Percentiles rank a stretch among this genome's conserved stretches.
Evolutionary conservation across 2,888 invertebrate species (phyloP).

Genomic region (Lacanobia wlatinum): DNA sequence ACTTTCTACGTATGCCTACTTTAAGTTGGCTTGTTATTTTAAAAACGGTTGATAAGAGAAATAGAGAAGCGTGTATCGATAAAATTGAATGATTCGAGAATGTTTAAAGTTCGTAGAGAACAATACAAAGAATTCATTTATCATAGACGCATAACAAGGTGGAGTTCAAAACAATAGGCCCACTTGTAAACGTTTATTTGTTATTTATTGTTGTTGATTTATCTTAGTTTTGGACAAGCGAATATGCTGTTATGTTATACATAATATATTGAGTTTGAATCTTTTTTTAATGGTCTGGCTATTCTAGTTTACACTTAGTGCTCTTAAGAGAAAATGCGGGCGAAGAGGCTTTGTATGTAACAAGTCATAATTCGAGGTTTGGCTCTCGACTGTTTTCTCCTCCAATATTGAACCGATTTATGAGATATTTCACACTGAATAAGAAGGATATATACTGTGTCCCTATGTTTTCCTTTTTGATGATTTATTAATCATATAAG

Average conservation of each 20-base stretch:
- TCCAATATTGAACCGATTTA: too few species aligned
- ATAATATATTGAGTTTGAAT: too few species aligned
- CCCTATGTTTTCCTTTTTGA: too few species aligned
- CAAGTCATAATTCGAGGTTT: too few species aligned
- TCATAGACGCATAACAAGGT: conserved; percentile 70
- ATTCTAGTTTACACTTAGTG: neutral
- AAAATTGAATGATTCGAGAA: conserved; percentile 65
- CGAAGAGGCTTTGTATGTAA: too few species aligned
- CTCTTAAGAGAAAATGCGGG: neutral
- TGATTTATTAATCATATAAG: too few species aligned
- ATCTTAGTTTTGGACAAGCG: conserved; percentile 63
- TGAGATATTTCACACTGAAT: too few species aligned
- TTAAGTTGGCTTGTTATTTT: conserved; percentile 19
- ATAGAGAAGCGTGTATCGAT: conserved; percentile 58
- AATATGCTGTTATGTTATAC: conserved; percentile 46
- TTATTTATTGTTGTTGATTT: conserved; percentile 67
- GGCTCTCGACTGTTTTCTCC: too few species aligned
- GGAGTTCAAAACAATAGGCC: conserved; percentile 68
- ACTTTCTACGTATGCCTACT: conserved; percentile 38
- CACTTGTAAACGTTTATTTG: conserved; percentile 69
- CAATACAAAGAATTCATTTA: conserved; percentile 71
- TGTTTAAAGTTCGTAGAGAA: conserved; percentile 60
- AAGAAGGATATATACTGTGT: too few species aligned
- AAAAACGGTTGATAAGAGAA: conserved; percentile 49
- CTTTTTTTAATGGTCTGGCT: neutral